Conservation (phyloP, 2,113 vertebrate species). For the Peromyscus maniculatus region DNA sequence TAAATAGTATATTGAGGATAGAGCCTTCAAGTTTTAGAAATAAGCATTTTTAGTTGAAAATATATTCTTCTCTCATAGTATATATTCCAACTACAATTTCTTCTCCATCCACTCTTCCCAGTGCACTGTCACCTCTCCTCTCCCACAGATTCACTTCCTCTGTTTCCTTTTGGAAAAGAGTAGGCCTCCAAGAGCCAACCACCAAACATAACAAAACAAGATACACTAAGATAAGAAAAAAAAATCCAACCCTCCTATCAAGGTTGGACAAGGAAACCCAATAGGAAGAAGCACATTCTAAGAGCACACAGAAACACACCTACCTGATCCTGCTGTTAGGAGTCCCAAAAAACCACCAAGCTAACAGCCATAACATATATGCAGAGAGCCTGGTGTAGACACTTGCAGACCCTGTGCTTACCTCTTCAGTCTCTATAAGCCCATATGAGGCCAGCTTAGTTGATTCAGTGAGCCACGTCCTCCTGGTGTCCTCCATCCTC, state of each 20-base stretch:
- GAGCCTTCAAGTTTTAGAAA: not conserved
- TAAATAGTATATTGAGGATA: not conserved
- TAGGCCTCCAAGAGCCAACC: no score
- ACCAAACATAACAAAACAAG: not conserved
- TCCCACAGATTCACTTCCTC: no score
- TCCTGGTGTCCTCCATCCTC: not conserved
- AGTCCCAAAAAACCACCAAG: not conserved
- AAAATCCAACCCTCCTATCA: not conserved
- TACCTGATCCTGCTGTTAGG: not conserved
- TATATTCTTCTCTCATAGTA: not conserved
- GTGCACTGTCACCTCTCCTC: rapidly evolving
- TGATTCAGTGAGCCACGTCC: no score
- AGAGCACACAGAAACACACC: not conserved
- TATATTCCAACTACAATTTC: not conserved
- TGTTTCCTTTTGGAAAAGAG: not conserved
- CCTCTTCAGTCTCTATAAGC: not conserved
- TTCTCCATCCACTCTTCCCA: not conserved
- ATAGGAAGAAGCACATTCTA: not conserved
- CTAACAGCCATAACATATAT: not conserved
- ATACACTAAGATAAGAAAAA: not conserved
- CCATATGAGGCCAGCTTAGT: not conserved
- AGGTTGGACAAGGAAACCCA: not conserved
- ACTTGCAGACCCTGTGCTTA: not conserved
- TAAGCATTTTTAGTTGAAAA: not conserved
- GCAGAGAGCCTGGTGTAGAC: not conserved